phyloP scores from a whole-genome alignment of 2,888 invertebrate genomes.

The Xiphydria camelus region DNA sequence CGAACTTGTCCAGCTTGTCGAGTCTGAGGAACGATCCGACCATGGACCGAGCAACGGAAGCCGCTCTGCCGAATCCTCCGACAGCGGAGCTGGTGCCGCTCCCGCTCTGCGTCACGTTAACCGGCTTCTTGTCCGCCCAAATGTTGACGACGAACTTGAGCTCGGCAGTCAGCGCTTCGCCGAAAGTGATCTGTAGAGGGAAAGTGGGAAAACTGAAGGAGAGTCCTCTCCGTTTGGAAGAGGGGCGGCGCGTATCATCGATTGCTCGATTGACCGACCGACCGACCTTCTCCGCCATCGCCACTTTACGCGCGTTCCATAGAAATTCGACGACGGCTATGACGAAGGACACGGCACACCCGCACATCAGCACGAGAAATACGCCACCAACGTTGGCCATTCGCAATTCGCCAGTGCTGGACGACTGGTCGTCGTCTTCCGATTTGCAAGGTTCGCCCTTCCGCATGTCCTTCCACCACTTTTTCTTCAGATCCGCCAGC shows the following conservation, averaged over 20 bases:
- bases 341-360: constrained; percentile 71
- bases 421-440: constrained; percentile 44
- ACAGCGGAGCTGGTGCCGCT: constrained; percentile 27
- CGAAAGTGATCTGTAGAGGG: constrained; percentile 66
- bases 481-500: constrained; percentile 78
- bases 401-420: constrained; percentile 67
- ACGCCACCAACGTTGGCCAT: constrained; percentile 91
- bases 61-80: constrained; percentile 29
- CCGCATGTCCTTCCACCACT: constrained; percentile 85
- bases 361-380: constrained; percentile 80
- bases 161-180: constrained; percentile 72
- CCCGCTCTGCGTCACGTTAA: constrained; percentile 51
- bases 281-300: constrained; percentile 78
- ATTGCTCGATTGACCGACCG: neutral
- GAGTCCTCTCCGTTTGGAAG: no score
- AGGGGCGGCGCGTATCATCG: neutral
- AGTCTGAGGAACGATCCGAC: constrained; percentile 49
- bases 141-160: constrained; percentile 73
- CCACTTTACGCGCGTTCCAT: constrained; percentile 79
- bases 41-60: constrained; percentile 43
- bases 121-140: constrained; percentile 75
- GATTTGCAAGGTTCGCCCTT: constrained; percentile 64
- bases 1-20: constrained; percentile 46
- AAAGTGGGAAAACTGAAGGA: constrained; percentile 8
- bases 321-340: constrained; percentile 84